These are phyloP conservation scores for Gallinago jamesoni DNA, from an alignment of 2,113 vertebrate genomes.

Conservation along the genomic window DNA sequence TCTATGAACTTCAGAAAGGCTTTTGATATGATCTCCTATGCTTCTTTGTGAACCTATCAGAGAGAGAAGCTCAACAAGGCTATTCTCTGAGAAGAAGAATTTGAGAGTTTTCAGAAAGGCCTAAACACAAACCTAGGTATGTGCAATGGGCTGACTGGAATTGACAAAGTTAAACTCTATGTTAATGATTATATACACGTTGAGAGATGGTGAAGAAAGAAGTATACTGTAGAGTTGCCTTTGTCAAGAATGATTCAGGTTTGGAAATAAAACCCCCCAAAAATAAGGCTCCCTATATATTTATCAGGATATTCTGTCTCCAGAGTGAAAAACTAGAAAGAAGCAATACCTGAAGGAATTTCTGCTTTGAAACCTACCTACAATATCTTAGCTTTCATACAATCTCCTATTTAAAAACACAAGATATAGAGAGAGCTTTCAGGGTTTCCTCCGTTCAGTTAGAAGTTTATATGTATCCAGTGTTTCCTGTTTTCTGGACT, in stretches of 20 bases:
- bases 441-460: background rate
- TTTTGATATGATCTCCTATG: background rate
- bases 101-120: background rate
- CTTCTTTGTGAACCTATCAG: rapidly evolving
- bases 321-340: background rate
- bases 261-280: background rate
- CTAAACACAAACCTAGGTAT: background rate
- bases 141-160: background rate
- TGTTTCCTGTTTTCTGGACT: background rate
- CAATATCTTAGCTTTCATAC: background rate
- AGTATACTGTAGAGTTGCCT: background rate
- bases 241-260: background rate
- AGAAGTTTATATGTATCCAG: background rate
- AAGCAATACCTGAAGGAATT: background rate
- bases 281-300: background rate
- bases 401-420: background rate
- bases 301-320: background rate
- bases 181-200: background rate
- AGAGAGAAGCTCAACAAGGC: background rate
- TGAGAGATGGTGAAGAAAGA: background rate
- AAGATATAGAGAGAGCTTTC: background rate
- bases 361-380: background rate
- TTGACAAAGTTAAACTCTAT: background rate
- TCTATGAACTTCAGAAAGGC: background rate
- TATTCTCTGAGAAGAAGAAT: background rate